Evolutionary conservation across 2,888 invertebrate genomes (phyloP), one percentile per base, ranked within the genome.

Genomic region (Gandaritis pyraliata): DNA sequence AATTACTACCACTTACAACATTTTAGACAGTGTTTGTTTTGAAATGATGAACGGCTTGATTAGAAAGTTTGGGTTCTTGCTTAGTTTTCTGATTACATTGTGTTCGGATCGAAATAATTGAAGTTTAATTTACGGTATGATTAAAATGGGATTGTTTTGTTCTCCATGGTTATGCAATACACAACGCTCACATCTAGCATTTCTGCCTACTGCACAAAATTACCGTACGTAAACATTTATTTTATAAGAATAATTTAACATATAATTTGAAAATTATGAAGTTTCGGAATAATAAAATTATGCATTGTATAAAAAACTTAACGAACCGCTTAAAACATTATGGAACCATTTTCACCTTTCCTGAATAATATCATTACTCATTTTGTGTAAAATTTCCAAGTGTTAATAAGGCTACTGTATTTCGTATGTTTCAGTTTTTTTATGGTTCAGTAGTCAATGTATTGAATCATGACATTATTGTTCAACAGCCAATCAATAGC

Each of bases 11-110:
- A 56, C 59, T 65, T 63, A 61, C 62, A 54, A 67, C 46, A 61
- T 64, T 58, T 48, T 60, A 56, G 52, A 61, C 55, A n/a, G 16
- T 68, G 68, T 68, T 68, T 66, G 63, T 65, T 68, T 68, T 68
- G 61, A 58, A 56, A 68, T 64, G 61, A 66, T 66, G 61, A 58
- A 68, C 65, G 60, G 45, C 12, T 47, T 58, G 13, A 48, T 63
- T 66, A 73, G 69, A 69, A 69, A 69, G 69, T 65, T 58, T 36
- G 15, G 43, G 38, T 53, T 51, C 45, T 45, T 29, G 11, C 55
- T 52, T 36, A 43, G 38, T 12, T 59, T 54, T 48, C 16, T 48
- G 47, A 56, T 48, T 47, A 46, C 53, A 33, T 57, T 53, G 29
- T 58, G 46, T 41, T 47, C 30, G 41, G 16, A 55, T 51, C 54